These are phyloP conservation scores for Homarus gammarus DNA, from an alignment of 2,888 invertebrate genomes.

Conservation along the genomic window DNA sequence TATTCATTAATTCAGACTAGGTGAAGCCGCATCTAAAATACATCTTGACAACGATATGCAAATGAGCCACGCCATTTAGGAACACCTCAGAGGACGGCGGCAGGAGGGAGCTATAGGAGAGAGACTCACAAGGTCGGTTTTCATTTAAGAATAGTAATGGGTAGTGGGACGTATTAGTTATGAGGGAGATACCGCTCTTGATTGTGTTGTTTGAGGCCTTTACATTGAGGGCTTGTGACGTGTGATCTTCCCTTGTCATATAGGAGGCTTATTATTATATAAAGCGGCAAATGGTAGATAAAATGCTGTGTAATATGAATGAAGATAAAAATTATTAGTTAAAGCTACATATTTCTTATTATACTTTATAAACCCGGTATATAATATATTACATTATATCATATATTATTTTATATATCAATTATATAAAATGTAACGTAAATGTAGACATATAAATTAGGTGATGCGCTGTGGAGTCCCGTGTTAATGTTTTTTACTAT, in stretches of 20 bases:
- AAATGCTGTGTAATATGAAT: not conserved
- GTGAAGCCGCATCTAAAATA: conserved; percentile 43
- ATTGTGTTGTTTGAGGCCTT: not conserved
- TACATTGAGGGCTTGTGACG: not conserved
- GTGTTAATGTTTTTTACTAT: no score
- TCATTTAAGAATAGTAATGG: not conserved
- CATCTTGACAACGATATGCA: conserved; percentile 56
- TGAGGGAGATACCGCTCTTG: not conserved
- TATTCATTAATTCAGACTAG: conserved; percentile 46
- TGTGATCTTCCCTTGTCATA: not conserved
- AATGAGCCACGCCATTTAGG: conserved; percentile 47
- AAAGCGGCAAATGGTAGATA: not conserved
- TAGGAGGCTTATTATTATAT: not conserved
- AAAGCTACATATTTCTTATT: no score
- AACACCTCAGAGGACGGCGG: conserved; percentile 2
- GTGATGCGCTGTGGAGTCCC: no score
- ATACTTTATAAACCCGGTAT: no score
- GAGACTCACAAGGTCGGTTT: conserved; percentile 1
- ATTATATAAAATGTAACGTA: no score
- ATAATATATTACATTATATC: no score
- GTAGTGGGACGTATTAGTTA: not conserved
- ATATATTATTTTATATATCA: no score
- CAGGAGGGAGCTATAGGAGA: not conserved
- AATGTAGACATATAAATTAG: no score
- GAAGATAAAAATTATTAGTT: no score